Conservation (phyloP, 1,140 invertebrate genomes). For the Pteromalus puparum region DNA sequence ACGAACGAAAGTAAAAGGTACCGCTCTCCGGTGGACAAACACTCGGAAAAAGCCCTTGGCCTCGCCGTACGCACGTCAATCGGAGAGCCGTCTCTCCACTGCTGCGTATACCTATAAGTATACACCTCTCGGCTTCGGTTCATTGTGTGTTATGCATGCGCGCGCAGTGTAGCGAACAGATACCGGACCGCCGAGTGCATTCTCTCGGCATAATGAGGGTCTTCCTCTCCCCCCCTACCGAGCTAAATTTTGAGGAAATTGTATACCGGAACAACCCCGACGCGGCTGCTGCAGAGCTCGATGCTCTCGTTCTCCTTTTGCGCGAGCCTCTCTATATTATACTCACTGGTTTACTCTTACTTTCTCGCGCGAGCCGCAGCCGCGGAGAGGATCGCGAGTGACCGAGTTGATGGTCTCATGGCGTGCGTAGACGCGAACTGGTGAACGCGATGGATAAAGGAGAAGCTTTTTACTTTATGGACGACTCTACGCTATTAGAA, state of each 20-base stretch:
- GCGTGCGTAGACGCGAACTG: background rate
- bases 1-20: slow-evolving; percentile 24
- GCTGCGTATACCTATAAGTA: background rate
- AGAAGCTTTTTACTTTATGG: background rate
- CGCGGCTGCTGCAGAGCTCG: background rate
- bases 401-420: background rate
- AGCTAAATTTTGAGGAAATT: background rate
- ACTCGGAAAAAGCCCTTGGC: background rate
- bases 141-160: background rate
- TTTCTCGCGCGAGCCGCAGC: background rate
- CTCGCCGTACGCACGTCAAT: background rate
- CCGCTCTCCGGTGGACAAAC: background rate
- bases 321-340: too few relatives aligned
- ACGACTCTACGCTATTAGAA: background rate
- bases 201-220: slow-evolving; percentile 21
- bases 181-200: slow-evolving; percentile 3
- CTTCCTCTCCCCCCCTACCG: background rate
- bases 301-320: background rate
- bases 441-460: background rate
- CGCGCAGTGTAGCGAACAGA: background rate
- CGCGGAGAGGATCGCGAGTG: background rate
- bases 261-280: background rate
- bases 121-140: background rate
- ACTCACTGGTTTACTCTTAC: slow-evolving; percentile 16
- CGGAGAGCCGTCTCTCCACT: background rate